Base-by-base conservation (phyloP, 2,797 vertebrate species). In the Pseudotriccus pelzelni region DNA sequence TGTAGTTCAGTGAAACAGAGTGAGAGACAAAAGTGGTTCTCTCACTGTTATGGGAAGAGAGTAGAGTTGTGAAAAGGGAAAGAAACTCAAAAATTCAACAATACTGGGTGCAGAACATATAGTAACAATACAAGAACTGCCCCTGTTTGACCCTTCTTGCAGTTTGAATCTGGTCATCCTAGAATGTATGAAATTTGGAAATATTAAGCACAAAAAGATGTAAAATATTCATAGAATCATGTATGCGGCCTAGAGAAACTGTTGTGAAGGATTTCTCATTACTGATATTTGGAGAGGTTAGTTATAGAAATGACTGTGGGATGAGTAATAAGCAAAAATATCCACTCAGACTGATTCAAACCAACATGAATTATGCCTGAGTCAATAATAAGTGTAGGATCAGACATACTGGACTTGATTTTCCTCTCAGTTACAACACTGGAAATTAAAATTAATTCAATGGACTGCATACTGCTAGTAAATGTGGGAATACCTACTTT, bases 291-390 rank as follows among this genome's bases (percentile, higher is more conserved):
- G 77, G 44, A 95, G 84, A 89, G n/a, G 25, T 44, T 90, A 89
- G 70, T 74, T 74, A 70, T 73, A 87, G 66, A 94, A 96, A 88
- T 84, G 30, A 95, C 56, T 89, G 64, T 36, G 34, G 19, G 52
- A 95, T 93, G 88, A 95, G 52, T 94, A 95, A 82, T 87, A 89
- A 66, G 44, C 64, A 82, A 90, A 93, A 94, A 87, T 77, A 94
- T 89, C 53, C 43, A 79, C 74, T 90, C 70, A 95, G 59, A 86
- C 67, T 92, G 63, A 95, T 84, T 95, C 89, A 92, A 92, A 93
- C 41, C 64, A 74, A 63, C 70, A 89, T 84, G 77, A 87, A 95
- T 90, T 97, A 73, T 73, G 67, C 44, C 60, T 86, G 69, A 94
- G 80, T 88, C 85, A 91, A 88, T 85, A 90, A 93, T 62, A 62